Evolutionary conservation across 2,888 invertebrate species (phyloP), one percentile per base, ranked within the genome.

Genomic region (Andrena praecox): DNA sequence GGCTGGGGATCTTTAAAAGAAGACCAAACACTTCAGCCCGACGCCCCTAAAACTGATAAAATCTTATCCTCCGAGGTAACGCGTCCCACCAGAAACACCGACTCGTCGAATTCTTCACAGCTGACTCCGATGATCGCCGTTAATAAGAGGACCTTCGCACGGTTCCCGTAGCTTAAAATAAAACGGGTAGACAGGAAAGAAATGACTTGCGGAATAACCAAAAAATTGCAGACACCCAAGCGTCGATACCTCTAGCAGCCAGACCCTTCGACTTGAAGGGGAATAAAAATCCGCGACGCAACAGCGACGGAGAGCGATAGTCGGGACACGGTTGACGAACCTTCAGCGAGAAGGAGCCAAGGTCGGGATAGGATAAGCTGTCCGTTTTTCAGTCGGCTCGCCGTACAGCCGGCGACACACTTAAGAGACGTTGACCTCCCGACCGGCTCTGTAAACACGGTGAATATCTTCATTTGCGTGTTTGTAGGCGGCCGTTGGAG

Each of bases 391-490:
- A 83, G 50, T 33, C 67, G 64, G 63, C 75, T 63, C 71, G n/a
- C 20, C 74, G 87, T 67, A 68, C 64, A 64, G 76, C 72, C 80
- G 68, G 81, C 82, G 90, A 90, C 88, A 90, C 83, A 89, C 89
- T 87, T 90, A 79, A 81, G 85, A 90, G 87, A 81, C 88, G 88
- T 90, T 88, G 87, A 89, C 86, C 89, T 75, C 85, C 72, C 86
- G 84, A 80, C 70, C 73, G 79, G 79, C 74, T 76, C 73, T 86
- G 88, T 86, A 88, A 89, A 89, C 89, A 89, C 86, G 78, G 69
- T 31, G 83, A 77, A 83, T 87, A 89, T 88, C 89, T 88, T 88
- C 88, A 88, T 88, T 88, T 89, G 80, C 89, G 81, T 86, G 88
- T 78, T 88, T 87, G 87, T 89, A 87, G 89, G 86, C 78, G 78